Percentiles rank a stretch among this genome's conserved stretches.
Conservation (phyloP, 1,140 invertebrate species). For the Drosophila grimshawi region DNA sequence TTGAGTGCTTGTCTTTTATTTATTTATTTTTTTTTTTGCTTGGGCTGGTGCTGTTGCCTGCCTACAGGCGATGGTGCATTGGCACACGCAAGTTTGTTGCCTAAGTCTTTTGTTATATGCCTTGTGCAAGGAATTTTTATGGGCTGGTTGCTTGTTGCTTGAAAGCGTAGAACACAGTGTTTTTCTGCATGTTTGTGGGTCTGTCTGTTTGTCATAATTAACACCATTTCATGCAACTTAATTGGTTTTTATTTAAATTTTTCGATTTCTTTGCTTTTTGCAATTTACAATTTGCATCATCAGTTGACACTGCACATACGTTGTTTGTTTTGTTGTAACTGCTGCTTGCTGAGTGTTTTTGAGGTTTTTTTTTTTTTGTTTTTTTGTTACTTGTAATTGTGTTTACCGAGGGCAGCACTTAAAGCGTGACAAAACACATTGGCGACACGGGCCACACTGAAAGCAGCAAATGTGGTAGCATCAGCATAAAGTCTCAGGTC, state of each 20-base stretch:
- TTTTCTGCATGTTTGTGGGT: slow-evolving; percentile 41
- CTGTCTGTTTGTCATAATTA: slow-evolving; percentile 19
- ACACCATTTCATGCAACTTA: slow-evolving; percentile 30
- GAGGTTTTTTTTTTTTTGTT: slow-evolving; percentile 6
- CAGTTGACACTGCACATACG: slow-evolving; percentile 64
- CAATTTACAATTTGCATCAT: slow-evolving; percentile 46
- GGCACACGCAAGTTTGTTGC: slow-evolving; percentile 78
- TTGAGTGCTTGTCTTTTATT: slow-evolving; percentile 29
- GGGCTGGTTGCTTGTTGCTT: slow-evolving; percentile 28
- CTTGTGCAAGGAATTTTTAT: slow-evolving; percentile 49
- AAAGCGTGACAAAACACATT: slow-evolving; percentile 82
- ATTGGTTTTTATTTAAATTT: slow-evolving; percentile 16
- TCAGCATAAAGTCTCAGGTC: slow-evolving; percentile 75
- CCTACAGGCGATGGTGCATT: slow-evolving; percentile 66
- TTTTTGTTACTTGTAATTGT: slow-evolving; percentile 14
- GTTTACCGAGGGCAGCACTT: slow-evolving; percentile 63
- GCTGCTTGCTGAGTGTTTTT: slow-evolving; percentile 7
- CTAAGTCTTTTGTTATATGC: slow-evolving; percentile 67
- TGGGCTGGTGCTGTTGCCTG: slow-evolving; percentile 35
- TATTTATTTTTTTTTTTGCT: slow-evolving; percentile 20
- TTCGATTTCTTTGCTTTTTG: slow-evolving; percentile 19
- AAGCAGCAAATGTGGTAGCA: slow-evolving; percentile 75
- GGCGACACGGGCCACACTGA: slow-evolving; percentile 80
- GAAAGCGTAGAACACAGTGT: slow-evolving; percentile 30
- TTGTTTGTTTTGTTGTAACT: slow-evolving; percentile 28